phyloP scores from a whole-genome alignment of 2,888 invertebrate genomes.

The Eumacrocentrus americanus region DNA sequence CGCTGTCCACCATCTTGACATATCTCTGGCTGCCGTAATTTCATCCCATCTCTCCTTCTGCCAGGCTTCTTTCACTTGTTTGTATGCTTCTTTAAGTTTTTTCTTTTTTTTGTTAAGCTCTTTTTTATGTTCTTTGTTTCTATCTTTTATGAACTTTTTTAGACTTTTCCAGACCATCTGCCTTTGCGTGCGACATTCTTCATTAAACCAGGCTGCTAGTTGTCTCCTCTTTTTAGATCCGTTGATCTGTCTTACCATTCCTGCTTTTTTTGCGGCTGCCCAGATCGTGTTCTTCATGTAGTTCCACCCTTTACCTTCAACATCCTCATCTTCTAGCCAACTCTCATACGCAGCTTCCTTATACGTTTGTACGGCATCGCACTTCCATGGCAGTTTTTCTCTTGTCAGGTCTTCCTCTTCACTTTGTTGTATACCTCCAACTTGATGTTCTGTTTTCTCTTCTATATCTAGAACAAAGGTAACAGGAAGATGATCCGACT shows the following conservation, averaged over 20 bases:
- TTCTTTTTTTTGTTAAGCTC: slow-evolving; percentile 12
- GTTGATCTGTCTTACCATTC: not conserved
- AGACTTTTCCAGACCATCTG: not conserved
- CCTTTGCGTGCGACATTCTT: slow-evolving; percentile 5
- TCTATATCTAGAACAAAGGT: too few relatives aligned
- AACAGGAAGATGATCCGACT: slow-evolving; percentile 26
- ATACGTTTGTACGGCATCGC: not conserved
- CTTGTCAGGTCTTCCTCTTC: not conserved
- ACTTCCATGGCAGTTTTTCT: not conserved
- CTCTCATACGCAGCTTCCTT: not conserved
- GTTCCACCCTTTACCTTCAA: not conserved
- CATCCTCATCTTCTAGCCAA: not conserved
- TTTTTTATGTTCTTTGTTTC: slow-evolving; percentile 9
- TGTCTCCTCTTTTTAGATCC: not conserved
- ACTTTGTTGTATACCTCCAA: not conserved
- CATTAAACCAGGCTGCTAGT: not conserved
- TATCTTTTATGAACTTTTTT: not conserved
- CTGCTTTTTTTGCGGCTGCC: not conserved
- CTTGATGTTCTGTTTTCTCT: too few relatives aligned
- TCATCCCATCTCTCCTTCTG: not conserved
- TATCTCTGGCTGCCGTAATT: not conserved
- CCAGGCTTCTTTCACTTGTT: not conserved
- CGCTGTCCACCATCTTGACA: too few relatives aligned
- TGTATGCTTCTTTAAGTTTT: not conserved
- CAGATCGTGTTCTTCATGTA: not conserved